Evolutionary conservation across 2,888 invertebrate genomes (phyloP).

Genomic region (Cosmorhoe ocellata): DNA sequence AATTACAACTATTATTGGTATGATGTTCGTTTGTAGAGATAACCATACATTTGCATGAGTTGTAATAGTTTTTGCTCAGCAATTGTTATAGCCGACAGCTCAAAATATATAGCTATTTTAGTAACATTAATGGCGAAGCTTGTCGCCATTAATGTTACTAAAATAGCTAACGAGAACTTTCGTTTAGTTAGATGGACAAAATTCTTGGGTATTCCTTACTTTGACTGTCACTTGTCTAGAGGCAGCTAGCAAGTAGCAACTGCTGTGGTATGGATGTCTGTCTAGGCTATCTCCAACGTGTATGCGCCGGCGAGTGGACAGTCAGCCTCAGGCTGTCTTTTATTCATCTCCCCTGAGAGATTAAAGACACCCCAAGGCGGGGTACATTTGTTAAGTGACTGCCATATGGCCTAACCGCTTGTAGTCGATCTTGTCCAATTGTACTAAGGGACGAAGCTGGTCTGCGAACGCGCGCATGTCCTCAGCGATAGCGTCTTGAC

Average conservation of each 20-base stretch:
- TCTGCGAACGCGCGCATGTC: conserved; percentile 98
- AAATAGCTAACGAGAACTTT: too few relatives aligned
- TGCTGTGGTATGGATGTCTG: background rate
- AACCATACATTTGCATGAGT: too few relatives aligned
- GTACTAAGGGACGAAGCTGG: conserved; percentile 94
- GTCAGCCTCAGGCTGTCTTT: conserved; percentile 33
- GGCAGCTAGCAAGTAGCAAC: too few relatives aligned
- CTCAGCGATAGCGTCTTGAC: conserved; percentile 97
- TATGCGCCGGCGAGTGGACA: conserved; percentile 1
- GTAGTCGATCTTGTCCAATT: conserved; percentile 96
- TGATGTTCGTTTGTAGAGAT: too few relatives aligned
- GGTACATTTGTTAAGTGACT: conserved; percentile 59
- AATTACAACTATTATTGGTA: too few relatives aligned
- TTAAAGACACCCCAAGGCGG: conserved; percentile 43
- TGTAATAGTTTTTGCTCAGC: too few relatives aligned
- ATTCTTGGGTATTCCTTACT: too few relatives aligned
- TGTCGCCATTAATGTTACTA: too few relatives aligned
- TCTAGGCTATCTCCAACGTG: background rate
- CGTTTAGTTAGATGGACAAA: too few relatives aligned
- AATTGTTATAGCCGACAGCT: too few relatives aligned
- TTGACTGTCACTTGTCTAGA: background rate
- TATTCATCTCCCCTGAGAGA: conserved; percentile 33
- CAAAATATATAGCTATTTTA: too few relatives aligned
- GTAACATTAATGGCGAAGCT: too few relatives aligned
- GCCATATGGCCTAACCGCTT: conserved; percentile 84